phyloP scores from a whole-genome alignment of 1,140 invertebrate species.

The Solen grandis region DNA sequence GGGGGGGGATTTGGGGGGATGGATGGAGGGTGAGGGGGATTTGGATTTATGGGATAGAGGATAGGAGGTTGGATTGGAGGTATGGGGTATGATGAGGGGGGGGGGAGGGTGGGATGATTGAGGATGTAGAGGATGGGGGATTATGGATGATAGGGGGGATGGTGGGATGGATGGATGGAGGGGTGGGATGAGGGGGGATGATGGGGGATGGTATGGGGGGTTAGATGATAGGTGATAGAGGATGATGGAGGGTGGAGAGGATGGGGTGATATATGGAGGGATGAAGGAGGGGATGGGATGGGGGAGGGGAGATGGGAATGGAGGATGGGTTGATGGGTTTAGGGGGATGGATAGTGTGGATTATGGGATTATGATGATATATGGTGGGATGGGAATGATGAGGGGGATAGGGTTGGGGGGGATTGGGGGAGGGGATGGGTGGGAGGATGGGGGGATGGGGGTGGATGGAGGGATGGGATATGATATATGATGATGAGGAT shows the following conservation, averaged over 20 bases:
- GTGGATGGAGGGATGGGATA: not conserved
- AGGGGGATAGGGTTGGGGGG: not conserved
- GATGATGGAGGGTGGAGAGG: conserved; percentile 6
- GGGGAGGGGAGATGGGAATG: not conserved
- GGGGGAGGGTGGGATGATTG: not conserved
- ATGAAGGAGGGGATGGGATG: not conserved
- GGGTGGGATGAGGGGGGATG: not conserved
- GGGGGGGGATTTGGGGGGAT: no score
- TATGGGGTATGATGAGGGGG: not conserved
- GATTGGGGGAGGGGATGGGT: not conserved
- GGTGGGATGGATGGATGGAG: not conserved
- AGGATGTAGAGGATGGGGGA: not conserved
- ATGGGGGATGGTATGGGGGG: not conserved
- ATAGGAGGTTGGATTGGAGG: not conserved
- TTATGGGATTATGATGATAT: no score
- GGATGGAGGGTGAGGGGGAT: not conserved
- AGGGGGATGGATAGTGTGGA: no score
- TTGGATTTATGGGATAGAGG: not conserved
- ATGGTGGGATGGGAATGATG: not conserved
- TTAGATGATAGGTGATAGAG: not conserved
- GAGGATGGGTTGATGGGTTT: not conserved
- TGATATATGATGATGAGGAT: no score
- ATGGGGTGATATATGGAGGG: conserved; percentile 26
- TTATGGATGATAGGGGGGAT: not conserved
- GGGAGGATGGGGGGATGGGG: no score